phyloP scores from a whole-genome alignment of 2,888 invertebrate genomes.

The Coelopa pilipes region DNA sequence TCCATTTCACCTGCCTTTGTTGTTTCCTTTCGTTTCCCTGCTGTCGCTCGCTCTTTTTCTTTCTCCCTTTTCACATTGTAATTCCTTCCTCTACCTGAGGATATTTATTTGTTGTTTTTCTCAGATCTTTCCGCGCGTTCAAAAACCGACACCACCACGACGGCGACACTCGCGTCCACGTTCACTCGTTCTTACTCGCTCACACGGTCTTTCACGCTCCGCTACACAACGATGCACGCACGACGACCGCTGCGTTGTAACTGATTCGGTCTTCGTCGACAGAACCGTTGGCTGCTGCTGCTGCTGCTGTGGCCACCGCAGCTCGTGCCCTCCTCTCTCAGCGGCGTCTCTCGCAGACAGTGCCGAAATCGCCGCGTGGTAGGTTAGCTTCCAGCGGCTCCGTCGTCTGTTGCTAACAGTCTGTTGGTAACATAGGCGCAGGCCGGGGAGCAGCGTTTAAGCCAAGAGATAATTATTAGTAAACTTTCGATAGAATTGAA shows the following conservation, averaged over 20 bases:
- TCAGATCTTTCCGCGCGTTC: constrained; percentile 1
- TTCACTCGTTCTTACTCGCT: not conserved
- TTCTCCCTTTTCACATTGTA: not conserved
- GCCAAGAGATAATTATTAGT: too few species aligned
- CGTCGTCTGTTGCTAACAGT: not conserved
- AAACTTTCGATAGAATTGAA: too few species aligned
- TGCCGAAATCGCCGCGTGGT: constrained; percentile 6
- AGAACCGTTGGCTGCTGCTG: constrained; percentile 22
- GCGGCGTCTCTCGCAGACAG: not conserved
- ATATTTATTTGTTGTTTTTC: constrained; percentile 13
- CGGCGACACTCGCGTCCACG: not conserved
- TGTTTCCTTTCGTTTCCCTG: too few species aligned
- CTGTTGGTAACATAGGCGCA: too few species aligned
- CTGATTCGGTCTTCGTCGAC: constrained; percentile 2
- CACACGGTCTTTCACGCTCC: not conserved
- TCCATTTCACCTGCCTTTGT: constrained; percentile 29
- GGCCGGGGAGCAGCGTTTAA: too few species aligned
- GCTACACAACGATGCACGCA: constrained; percentile 13
- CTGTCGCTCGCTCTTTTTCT: too few species aligned
- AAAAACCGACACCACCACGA: constrained; percentile 2
- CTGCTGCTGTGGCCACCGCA: not conserved
- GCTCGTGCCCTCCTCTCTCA: not conserved
- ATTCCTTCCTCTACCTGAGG: constrained; percentile 27
- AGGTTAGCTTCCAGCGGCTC: not conserved
- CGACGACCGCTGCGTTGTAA: constrained; percentile 28